Evolutionary conservation across 1,140 invertebrate genomes (phyloP), one percentile per base, ranked within the genome.

Genomic region (Lethrus apterus): DNA sequence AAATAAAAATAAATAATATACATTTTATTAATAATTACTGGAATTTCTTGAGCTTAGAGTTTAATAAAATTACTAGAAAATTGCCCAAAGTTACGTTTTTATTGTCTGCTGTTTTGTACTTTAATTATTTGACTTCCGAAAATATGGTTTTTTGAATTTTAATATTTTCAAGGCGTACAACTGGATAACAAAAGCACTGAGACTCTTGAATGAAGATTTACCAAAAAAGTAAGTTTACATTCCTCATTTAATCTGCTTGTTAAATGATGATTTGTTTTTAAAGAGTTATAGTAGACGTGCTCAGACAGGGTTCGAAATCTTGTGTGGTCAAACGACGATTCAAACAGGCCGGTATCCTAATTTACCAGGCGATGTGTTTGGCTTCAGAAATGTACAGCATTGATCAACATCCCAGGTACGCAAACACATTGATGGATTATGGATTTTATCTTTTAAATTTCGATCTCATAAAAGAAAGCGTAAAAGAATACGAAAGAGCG

Each of bases 381-480:
- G 82, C 88, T 1, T 77, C 78, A 46, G 78, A 81, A 68, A 14
- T 55, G 70, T 85, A 84, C 5, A 57, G 63, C 70, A 83, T 81
- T 2, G 61, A 67, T 1, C 62, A 75, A 33, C 86, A 92, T 72
- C 86, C 84, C 18, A 83, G 83, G 53, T 86, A 86, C 62, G 83
- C 89, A 20, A 86, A 90, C 63, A 78, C 84, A 18, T 69, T 94
- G 23, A 73, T 88, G 42, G 89, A 93, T 70, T 92, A 89, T 65
- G 91, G 86, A 36, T 93, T 89, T 72, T 93, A 88, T 63, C 71
- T 93, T 55, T 74, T 93, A 24, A 93, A 93, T 69, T 82, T 84
- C n/a, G 92, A 95, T 69, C 81, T 78, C 23, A 83, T 91, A 32
- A 70, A 73, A 19, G 81, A 88, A 57, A 87, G 87, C 58, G 85